These are phyloP conservation scores for Phataginus tricuspis DNA, from an alignment of 2,797 vertebrate genomes.

Conservation along the genomic window DNA sequence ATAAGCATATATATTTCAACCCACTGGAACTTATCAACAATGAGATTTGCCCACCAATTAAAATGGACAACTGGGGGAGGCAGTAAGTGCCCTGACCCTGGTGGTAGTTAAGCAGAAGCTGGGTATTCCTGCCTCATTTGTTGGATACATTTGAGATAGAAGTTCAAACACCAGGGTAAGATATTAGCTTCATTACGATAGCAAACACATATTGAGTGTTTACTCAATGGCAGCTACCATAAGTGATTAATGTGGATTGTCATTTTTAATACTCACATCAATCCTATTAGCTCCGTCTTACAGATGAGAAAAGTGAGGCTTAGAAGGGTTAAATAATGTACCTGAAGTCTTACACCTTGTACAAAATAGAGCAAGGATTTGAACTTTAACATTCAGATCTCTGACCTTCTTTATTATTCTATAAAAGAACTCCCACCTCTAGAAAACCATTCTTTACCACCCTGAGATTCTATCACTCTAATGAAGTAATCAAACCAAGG, in stretches of 20 bases:
- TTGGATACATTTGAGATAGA: neutral
- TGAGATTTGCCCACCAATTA: neutral
- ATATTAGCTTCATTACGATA: neutral
- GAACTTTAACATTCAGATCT: neutral
- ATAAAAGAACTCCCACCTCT: neutral
- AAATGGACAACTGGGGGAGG: neutral
- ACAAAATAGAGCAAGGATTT: constrained; percentile 29
- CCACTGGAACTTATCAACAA: neutral
- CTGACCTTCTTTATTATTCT: constrained; percentile 10
- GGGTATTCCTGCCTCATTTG: neutral
- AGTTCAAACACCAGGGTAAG: neutral
- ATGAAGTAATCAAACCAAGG: neutral
- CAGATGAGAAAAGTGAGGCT: neutral
- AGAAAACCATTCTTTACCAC: neutral
- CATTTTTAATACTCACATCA: neutral
- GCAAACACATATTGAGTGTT: neutral
- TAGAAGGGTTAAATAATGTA: neutral
- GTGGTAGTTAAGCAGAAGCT: neutral
- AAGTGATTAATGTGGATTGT: neutral
- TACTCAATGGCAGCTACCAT: neutral
- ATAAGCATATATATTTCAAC: neutral
- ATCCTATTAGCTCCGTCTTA: neutral
- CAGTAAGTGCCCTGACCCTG: neutral
- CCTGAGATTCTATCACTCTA: neutral
- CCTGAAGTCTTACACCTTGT: neutral